Base-by-base conservation (phyloP, 1,140 invertebrate species). In the Lysiphlebus fabarum region DNA sequence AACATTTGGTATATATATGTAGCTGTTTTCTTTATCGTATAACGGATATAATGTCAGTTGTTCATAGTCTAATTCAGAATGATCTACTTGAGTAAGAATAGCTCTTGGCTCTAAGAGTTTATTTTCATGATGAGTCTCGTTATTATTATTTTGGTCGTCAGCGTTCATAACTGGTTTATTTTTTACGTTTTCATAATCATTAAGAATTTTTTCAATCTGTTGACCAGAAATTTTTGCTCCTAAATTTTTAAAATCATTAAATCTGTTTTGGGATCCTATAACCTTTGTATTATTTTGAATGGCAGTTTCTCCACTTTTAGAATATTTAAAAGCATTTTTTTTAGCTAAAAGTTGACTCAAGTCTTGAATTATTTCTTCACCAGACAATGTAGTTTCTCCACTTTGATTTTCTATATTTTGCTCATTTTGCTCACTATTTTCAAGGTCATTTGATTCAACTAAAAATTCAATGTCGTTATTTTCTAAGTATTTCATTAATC, bases 1-100 rank as follows among this genome's bases (percentile, higher is more conserved):
- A 71, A 26, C 65, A 71, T 71, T 62, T 73, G 67, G 66, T 70
- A 70, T 5, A 72, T 36, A 58, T 56, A n/a, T n/a, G n/a, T n/a
- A n/a, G n/a, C n/a, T n/a, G n/a, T n/a, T n/a, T n/a, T n/a, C n/a
- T 50, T 66, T 65, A 36, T 68, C 67, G 47, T 70, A 55, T 7
- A 73, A 37, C 41, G 69, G 62, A 60, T 66, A 64, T 17, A 72
- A 62, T 8, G 65, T 71, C 58, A 60, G 71, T 59, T 71, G 58
- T 17, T 68, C 65, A 43, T 72, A 73, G 64, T 62, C 67, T 33
- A 26, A 8, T 63, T 67, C 59, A 34, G n/a, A 49, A 37, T 64
- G 26, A 6, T 53, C 56, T 10, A 55, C 59, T 62, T 65, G 62
- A 11, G 58, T 70, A 41, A 70, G 58, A 6, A 71, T 51, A 45